These are phyloP conservation scores for Orthosia gothica DNA, from an alignment of 2,888 invertebrate species.

Conservation along the genomic window DNA sequence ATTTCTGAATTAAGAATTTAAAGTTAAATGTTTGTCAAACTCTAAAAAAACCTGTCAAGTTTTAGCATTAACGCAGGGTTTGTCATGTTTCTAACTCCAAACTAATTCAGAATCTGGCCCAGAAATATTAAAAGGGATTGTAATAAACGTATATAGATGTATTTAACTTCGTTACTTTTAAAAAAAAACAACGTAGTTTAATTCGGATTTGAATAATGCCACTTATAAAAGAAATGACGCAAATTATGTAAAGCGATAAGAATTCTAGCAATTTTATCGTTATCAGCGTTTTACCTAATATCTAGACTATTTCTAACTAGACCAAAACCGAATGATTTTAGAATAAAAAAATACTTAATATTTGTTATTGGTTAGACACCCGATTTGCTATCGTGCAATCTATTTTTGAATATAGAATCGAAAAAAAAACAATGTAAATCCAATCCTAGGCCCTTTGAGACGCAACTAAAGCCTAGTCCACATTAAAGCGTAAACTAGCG, in stretches of 20 bases:
- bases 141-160: background rate
- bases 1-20: no score
- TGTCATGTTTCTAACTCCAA: no score
- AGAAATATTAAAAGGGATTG: background rate
- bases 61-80: no score
- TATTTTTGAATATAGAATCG: no score
- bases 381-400: no score
- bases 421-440: background rate
- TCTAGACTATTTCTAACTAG: conserved; percentile 11
- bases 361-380: background rate
- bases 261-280: conserved; percentile 19
- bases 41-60: no score
- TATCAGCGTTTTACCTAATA: conserved; percentile 20
- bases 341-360: background rate
- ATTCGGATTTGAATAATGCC: conserved; percentile 15
- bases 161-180: background rate
- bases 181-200: background rate
- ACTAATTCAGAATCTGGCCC: no score
- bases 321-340: conserved; percentile 10
- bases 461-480: conserved; percentile 1
- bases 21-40: no score
- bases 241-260: conserved; percentile 45
- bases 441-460: background rate
- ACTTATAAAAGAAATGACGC: conserved; percentile 38
- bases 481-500: conserved; percentile 33